These are phyloP conservation scores for Molossus molossus DNA, from an alignment of 2,797 vertebrate species.

Conservation along the genomic window DNA sequence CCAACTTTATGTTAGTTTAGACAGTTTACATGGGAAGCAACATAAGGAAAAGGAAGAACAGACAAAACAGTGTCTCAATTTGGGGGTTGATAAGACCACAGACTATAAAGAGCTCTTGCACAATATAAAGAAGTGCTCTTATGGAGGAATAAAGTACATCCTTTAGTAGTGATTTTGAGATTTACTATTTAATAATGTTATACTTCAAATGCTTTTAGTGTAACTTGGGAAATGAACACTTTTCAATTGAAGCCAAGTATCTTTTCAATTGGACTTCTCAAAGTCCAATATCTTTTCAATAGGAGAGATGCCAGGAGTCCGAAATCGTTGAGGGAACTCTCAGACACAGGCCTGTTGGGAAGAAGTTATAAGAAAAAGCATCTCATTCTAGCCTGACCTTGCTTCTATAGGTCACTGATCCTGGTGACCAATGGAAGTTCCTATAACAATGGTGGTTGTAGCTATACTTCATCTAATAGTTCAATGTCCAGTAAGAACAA, in stretches of 20 bases:
- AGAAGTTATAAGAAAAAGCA: not conserved
- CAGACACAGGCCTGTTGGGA: not conserved
- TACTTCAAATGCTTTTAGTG: not conserved
- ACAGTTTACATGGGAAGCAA: not conserved
- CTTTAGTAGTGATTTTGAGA: not conserved
- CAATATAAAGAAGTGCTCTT: not conserved
- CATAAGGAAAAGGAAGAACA: not conserved
- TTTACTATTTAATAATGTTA: conserved; percentile 24
- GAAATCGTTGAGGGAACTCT: not conserved
- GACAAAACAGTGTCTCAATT: not conserved
- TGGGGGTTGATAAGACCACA: not conserved
- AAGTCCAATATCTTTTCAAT: conserved; percentile 17
- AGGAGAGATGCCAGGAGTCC: not conserved
- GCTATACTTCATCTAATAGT: not conserved
- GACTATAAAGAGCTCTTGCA: not conserved
- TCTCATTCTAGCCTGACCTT: not conserved
- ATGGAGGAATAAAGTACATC: not conserved
- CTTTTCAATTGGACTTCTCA: not conserved
- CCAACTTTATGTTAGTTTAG: conserved; percentile 33
- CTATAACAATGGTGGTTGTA: not conserved
- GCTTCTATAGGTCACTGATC: not conserved
- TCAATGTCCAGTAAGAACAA: not conserved
- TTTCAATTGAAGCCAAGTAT: not conserved
- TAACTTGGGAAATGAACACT: conserved; percentile 11
- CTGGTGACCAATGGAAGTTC: not conserved